A percentile compares a stretch with the other conserved stretches of the same genome.
Evolutionary conservation across 2,888 invertebrate genomes (phyloP).

Genomic region (Yponomeuta malinellus): DNA sequence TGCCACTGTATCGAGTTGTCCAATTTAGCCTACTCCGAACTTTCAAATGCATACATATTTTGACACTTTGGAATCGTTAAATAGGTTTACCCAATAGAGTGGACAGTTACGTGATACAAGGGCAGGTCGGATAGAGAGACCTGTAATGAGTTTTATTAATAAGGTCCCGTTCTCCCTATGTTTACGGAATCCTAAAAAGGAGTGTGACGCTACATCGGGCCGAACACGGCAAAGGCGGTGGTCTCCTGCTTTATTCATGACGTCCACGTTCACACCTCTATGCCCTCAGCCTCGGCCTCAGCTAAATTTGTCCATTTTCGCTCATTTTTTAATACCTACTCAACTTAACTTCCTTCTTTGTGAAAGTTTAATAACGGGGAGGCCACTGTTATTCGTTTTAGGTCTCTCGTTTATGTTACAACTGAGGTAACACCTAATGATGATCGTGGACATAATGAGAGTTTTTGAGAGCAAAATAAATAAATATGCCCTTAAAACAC

Average conservation of each 20-base stretch:
- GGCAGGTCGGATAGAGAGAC: too few relatives aligned
- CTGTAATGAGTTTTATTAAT: too few relatives aligned
- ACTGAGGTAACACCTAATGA: background rate
- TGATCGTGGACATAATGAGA: background rate
- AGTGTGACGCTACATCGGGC: constrained; percentile 41
- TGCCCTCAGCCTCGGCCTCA: constrained; percentile 18
- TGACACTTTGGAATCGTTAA: too few relatives aligned
- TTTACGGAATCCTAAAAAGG: constrained; percentile 9
- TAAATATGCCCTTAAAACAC: too few relatives aligned
- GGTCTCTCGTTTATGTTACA: background rate
- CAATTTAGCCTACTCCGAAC: too few relatives aligned
- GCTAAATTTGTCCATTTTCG: constrained; percentile 50
- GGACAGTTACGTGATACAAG: too few relatives aligned
- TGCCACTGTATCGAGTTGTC: too few relatives aligned
- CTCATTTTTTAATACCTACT: constrained; percentile 37
- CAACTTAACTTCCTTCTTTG: constrained; percentile 20
- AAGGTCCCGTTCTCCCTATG: too few relatives aligned
- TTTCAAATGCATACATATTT: too few relatives aligned
- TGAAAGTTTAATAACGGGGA: constrained; percentile 20
- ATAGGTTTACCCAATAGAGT: too few relatives aligned
- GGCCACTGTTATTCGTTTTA: constrained; percentile 9
- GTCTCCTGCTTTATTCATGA: constrained; percentile 58
- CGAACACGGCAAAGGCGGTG: constrained; percentile 54
- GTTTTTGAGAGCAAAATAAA: background rate
- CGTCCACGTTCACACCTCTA: constrained; percentile 35